Conservation (phyloP, 2,113 vertebrate species). For the Neogale vison region DNA sequence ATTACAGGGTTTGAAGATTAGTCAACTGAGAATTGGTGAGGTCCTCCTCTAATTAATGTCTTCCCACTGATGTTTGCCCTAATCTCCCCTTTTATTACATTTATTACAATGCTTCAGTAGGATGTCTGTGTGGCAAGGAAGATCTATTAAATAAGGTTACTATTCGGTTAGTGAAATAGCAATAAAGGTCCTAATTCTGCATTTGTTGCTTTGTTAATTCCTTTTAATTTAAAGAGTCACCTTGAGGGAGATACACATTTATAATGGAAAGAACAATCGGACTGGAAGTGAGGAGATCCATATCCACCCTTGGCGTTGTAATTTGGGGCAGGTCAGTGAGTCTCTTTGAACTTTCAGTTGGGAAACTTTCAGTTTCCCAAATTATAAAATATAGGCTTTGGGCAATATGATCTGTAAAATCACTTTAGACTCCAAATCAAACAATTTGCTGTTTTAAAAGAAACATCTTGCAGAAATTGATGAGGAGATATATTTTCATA, state of each 20-base stretch:
- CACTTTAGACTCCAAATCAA: background rate
- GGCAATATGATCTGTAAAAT: background rate
- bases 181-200: conserved; percentile 69
- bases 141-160: conserved; percentile 74
- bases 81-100: conserved; percentile 80
- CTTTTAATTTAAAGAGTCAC: conserved; percentile 65
- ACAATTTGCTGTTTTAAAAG: background rate
- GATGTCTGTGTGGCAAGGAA: conserved; percentile 65
- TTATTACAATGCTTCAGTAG: conserved; percentile 77
- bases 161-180: conserved; percentile 69
- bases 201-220: conserved; percentile 73
- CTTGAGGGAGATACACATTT: conserved; percentile 24
- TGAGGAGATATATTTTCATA: background rate
- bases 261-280: background rate
- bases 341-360: background rate
- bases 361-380: background rate
- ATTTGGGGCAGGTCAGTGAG: background rate
- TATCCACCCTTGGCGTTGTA: background rate
- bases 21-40: conserved; percentile 74
- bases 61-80: conserved; percentile 74
- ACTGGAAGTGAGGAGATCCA: background rate
- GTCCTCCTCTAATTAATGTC: conserved; percentile 79
- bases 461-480: background rate
- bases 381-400: background rate
- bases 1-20: conserved; percentile 76